These are phyloP conservation scores for Liopterus haemorrhoidalis DNA, from an alignment of 2,888 invertebrate genomes.

Conservation along the genomic window DNA sequence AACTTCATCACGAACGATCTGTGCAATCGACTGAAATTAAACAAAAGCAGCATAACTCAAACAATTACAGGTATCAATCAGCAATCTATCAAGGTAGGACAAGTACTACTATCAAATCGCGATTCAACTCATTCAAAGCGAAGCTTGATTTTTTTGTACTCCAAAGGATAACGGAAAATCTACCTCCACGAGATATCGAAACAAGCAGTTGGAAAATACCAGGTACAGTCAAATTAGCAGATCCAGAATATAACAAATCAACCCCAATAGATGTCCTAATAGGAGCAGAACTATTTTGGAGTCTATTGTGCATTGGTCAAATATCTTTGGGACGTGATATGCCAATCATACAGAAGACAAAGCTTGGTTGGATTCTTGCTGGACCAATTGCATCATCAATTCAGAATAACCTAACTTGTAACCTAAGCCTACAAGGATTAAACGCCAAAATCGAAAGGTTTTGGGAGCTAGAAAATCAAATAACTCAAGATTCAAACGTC, in stretches of 20 bases:
- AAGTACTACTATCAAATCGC: slow-evolving; percentile 13
- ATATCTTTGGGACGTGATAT: background rate
- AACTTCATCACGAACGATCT: slow-evolving; percentile 23
- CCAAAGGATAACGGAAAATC: slow-evolving; percentile 26
- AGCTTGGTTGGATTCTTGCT: slow-evolving; percentile 27
- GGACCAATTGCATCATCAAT: slow-evolving; percentile 6
- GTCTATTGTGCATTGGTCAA: slow-evolving; percentile 22
- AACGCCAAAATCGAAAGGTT: background rate
- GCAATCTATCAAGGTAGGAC: background rate
- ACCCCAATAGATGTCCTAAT: slow-evolving; percentile 27
- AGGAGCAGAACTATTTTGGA: slow-evolving; percentile 26
- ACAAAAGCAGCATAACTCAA: slow-evolving; percentile 2
- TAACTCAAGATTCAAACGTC: slow-evolving; percentile 5
- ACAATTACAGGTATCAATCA: background rate
- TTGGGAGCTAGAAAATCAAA: slow-evolving; percentile 31
- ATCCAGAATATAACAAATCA: slow-evolving; percentile 23
- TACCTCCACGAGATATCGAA: slow-evolving; percentile 25
- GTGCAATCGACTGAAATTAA: slow-evolving; percentile 13
- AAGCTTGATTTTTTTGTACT: slow-evolving; percentile 24
- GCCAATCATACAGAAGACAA: slow-evolving; percentile 19
- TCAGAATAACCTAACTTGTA: background rate
- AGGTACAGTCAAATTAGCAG: slow-evolving; percentile 25
- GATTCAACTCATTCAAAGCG: slow-evolving; percentile 17
- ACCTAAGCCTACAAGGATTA: background rate
- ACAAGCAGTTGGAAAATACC: slow-evolving; percentile 24